These are phyloP conservation scores for Peromyscus aztecus DNA, from an alignment of 2,797 vertebrate species.

Conservation along the genomic window DNA sequence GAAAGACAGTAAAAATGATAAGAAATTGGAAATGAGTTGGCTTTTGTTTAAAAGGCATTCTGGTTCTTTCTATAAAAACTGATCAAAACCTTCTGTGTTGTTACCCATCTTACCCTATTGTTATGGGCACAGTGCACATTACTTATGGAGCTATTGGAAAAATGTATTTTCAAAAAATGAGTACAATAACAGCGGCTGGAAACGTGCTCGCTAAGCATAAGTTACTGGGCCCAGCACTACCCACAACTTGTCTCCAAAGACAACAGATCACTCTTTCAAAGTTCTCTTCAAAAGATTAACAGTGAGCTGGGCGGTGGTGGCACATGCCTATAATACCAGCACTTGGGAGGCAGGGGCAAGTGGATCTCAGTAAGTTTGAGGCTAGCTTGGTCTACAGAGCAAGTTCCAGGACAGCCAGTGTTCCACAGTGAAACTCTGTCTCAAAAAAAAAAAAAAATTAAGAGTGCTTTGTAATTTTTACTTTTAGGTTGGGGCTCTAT, in stretches of 20 bases:
- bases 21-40: background rate
- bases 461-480: background rate
- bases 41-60: slow-evolving; percentile 58
- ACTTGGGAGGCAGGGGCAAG: background rate
- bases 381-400: too few species aligned
- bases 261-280: background rate
- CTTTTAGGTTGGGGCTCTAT: slow-evolving; percentile 46
- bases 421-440: too few species aligned
- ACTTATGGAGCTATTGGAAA: background rate
- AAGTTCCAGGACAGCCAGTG: too few species aligned
- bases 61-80: slow-evolving; percentile 22
- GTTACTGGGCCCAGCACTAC: background rate
- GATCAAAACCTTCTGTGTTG: slow-evolving; percentile 37
- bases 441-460: background rate
- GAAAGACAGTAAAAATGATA: slow-evolving; percentile 53
- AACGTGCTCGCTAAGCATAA: background rate
- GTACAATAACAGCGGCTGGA: background rate
- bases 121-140: background rate
- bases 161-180: slow-evolving; percentile 13
- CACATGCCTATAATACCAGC: background rate
- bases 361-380: background rate
- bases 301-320: background rate
- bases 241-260: background rate
- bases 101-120: background rate
- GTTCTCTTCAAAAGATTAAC: background rate